Evolutionary conservation across 2,888 invertebrate genomes (phyloP), one percentile per base, ranked within the genome.

Genomic region (Sinodicranocentrus sp.): DNA sequence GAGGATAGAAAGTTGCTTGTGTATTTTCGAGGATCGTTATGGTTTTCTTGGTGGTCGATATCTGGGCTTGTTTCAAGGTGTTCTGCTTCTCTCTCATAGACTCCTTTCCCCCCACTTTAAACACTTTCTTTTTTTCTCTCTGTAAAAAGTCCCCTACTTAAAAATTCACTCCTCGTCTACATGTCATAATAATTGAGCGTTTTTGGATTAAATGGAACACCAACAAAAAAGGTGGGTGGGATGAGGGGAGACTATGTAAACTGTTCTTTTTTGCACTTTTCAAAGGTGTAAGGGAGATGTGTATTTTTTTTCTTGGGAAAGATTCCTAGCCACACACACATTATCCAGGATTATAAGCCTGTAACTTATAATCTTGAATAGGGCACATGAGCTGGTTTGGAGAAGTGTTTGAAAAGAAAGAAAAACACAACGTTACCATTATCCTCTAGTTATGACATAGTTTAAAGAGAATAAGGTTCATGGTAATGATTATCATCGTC

Each of bases 61-160:
- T 70, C 77, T 78, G 59, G 77, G 70, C 57, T 59, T 78, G 77
- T 70, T 78, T 78, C 70, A 78, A 78, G 77, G 70, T 78, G 77
- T 59, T 44, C 68, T 78, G 15, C 48, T n/a, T n/a, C 5, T 48
- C 48, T 10, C 15, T 15, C 48, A 48, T 3, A 5, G n/a, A 48
- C n/a, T 48, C 48, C 15, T 13, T 13, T n/a, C 8, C 17, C 48
- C n/a, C n/a, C n/a, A n/a, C n/a, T n/a, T n/a, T n/a, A n/a, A n/a
- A 8, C 8, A 8, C 39, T 39, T 13, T 39, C 39, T 39, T 48
- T 48, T 15, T n/a, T 17, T 15, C 48, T 48, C 48, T 48, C 17
- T 48, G 48, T 48, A 48, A 48, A 48, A 17, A 48, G 8, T 13
- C 17, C 39, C 43, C 21, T 28, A 28, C 70, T 48, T 21, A 61